Conservation (phyloP, 2,113 vertebrate genomes). For the Neodon shergylaensis region DNA sequence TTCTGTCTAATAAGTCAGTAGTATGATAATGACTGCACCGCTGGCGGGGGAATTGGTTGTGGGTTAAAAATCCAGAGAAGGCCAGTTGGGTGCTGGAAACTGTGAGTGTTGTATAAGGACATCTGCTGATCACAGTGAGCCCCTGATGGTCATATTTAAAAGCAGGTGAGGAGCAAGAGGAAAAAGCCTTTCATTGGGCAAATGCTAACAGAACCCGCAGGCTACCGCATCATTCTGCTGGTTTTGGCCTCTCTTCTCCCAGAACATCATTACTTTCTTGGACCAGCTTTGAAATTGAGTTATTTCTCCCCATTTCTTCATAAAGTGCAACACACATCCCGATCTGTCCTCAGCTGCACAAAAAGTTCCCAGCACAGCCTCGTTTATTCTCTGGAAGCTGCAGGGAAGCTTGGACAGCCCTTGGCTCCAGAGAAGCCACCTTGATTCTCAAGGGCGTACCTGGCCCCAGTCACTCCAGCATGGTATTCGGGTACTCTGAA, state of each 20-base stretch:
- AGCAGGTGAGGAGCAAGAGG: constrained; percentile 49
- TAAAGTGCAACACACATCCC: constrained; percentile 31
- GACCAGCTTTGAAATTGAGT: constrained; percentile 49
- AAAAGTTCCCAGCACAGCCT: constrained; percentile 57
- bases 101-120: constrained; percentile 8
- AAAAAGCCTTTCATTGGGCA: background rate
- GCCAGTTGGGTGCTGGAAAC: background rate
- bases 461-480: background rate
- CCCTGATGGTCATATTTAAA: constrained; percentile 18
- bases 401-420: constrained; percentile 11
- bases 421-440: background rate
- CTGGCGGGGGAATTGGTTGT: background rate
- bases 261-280: constrained; percentile 69
- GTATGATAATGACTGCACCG: background rate
- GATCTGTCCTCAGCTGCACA: constrained; percentile 37
- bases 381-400: background rate
- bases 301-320: background rate
- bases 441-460: background rate
- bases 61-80: background rate
- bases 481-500: background rate
- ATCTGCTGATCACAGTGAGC: background rate
- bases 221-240: background rate
- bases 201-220: background rate
- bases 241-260: constrained; percentile 54
- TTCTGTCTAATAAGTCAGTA: constrained; percentile 35